Conservation (phyloP, 2,113 vertebrate species). For the Mionectes macconnelli region DNA sequence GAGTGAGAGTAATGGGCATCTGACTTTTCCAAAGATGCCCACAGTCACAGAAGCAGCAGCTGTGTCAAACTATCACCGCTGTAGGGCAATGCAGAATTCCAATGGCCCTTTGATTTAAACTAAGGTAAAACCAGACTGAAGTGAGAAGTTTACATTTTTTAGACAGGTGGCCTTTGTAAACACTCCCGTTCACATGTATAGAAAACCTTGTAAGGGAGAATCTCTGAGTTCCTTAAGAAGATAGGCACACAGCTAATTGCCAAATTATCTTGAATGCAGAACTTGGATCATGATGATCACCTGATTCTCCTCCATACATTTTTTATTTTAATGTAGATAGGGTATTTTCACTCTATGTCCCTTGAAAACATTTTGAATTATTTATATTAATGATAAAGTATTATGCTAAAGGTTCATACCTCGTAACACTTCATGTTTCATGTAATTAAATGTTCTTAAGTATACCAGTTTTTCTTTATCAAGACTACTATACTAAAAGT, state of each 20-base stretch:
- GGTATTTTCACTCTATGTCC: background rate
- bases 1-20: background rate
- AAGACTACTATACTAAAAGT: background rate
- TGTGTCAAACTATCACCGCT: conserved; percentile 12
- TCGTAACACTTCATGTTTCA: background rate
- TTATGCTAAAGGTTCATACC: background rate
- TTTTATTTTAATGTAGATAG: background rate
- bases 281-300: background rate
- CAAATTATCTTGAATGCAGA: background rate
- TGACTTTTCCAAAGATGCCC: background rate
- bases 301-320: background rate
- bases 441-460: background rate
- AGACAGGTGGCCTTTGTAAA: conserved; percentile 46
- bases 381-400: background rate
- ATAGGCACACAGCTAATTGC: background rate
- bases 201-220: background rate
- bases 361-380: background rate
- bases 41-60: background rate
- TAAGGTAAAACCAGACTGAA: conserved; percentile 47
- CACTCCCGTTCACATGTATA: background rate
- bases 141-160: background rate
- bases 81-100: background rate
- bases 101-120: background rate
- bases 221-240: background rate
- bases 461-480: background rate